Conservation (phyloP, 1,140 invertebrate species). For the Calycopis cecrops region DNA sequence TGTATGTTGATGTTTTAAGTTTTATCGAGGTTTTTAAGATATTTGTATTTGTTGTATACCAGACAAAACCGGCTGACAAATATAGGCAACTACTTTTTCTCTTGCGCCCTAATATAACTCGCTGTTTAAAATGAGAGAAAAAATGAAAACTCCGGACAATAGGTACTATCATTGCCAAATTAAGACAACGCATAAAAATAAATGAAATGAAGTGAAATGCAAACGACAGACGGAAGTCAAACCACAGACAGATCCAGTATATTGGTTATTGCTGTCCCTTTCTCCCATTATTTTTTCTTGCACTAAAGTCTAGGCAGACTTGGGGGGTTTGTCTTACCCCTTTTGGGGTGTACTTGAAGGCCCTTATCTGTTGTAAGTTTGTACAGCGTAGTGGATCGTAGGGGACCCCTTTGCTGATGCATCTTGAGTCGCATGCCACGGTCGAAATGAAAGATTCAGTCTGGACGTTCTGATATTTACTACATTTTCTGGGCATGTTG, state of each 20-base stretch:
- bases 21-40: background rate
- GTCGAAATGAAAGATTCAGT: slow-evolving; percentile 35
- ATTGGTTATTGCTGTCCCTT: slow-evolving; percentile 45
- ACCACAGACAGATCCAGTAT: slow-evolving; percentile 36
- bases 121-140: background rate
- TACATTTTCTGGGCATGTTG: slow-evolving; percentile 2
- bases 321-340: slow-evolving; percentile 69
- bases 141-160: background rate
- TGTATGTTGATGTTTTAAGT: background rate
- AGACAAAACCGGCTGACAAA: no score
- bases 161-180: background rate
- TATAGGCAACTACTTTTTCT: no score
- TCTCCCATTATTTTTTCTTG: slow-evolving; percentile 66
- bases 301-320: slow-evolving; percentile 67
- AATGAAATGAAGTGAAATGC: slow-evolving; percentile 12
- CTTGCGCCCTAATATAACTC: background rate
- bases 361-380: slow-evolving; percentile 72
- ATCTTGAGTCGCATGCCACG: slow-evolving; percentile 59
- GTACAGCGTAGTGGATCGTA: slow-evolving; percentile 70
- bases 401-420: slow-evolving; percentile 63
- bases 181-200: slow-evolving; percentile 10
- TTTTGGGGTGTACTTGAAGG: slow-evolving; percentile 68
- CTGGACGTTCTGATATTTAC: slow-evolving; percentile 26
- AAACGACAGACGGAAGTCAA: slow-evolving; percentile 30
- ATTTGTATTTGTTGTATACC: background rate